Evolutionary conservation across 2,113 vertebrate species (phyloP), one percentile per base, ranked within the genome.

Genomic region (Otus sunia): DNA sequence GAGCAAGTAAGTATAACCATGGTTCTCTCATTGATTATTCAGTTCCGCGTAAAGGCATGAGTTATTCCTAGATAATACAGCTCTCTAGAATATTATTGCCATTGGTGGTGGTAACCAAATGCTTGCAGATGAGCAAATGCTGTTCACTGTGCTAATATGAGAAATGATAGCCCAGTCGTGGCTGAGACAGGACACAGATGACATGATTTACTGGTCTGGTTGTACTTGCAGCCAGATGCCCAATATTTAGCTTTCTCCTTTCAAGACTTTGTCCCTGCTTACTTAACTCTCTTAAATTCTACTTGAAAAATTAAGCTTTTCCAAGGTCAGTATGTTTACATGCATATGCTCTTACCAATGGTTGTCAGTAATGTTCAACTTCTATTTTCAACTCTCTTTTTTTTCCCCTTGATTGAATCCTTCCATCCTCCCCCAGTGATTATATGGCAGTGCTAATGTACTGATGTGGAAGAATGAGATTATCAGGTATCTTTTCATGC

Each of bases 1-100:
- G 99, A 94, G 97, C 98, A 86, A 98, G 99, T 99, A 91, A 98
- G 98, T 98, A 39, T 1, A 7, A 1, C 32, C 2, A 0, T 7
- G 62, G 71, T 21, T 25, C 47, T 26, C 36, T 11, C 27, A 0
- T 1, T 8, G 34, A 11, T 39, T 17, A 2, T 1, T 52, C 26
- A 17, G 43, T 43, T 79, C 60, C 49, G 7, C 0, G 0, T 49
- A 22, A 39, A 63, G 56, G 37, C 23, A 2, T 0, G 17, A 83
- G 56, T 25, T 74, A 37, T 14, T 75, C n/a, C 56, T 23, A 25
- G 60, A 12, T 53, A 23, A 30, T 10, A n/a, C 2, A 9, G 32
- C 59, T 50, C 23, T 64, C 27, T 25, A 12, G 34, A 27, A 14
- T 29, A 22, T 39, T 11, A 2, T 4, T 50, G 47, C 63, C 6